Evolutionary conservation across 2,797 vertebrate genomes (phyloP).

Genomic region (Myotis daubentonii): DNA sequence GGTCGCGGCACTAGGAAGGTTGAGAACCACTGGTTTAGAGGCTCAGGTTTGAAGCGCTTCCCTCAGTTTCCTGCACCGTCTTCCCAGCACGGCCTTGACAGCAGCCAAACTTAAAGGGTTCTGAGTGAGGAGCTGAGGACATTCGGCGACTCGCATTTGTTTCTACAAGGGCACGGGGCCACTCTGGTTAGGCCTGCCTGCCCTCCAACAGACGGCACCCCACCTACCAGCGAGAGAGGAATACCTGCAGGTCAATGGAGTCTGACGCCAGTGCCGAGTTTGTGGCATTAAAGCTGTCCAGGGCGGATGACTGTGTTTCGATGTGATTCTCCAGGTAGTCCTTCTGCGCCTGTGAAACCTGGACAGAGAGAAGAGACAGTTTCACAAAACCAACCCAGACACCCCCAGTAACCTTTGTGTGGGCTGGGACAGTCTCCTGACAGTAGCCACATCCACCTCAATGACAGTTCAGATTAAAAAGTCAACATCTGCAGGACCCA

Average conservation of each 20-base stretch:
- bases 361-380: conserved; percentile 64
- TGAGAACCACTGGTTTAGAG: no score
- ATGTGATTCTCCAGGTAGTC: conserved; percentile 92
- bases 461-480: neutral
- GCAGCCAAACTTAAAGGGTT: neutral
- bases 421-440: conserved; percentile 54
- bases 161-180: neutral
- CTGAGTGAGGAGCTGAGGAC: neutral
- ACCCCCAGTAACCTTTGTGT: conserved; percentile 16
- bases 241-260: conserved; percentile 95
- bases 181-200: neutral
- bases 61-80: neutral
- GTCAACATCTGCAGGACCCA: neutral
- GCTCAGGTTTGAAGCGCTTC: neutral
- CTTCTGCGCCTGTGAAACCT: conserved; percentile 91
- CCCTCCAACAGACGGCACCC: neutral
- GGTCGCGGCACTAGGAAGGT: no score
- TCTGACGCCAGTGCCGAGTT: conserved; percentile 93
- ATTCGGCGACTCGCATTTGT: neutral
- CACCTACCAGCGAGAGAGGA: accelerated
- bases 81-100: neutral
- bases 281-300: conserved; percentile 95
- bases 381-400: neutral
- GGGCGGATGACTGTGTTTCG: conserved; percentile 89
- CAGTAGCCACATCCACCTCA: neutral